Base-by-base conservation (phyloP, 2,797 vertebrate species). In the Liasis olivaceus region DNA sequence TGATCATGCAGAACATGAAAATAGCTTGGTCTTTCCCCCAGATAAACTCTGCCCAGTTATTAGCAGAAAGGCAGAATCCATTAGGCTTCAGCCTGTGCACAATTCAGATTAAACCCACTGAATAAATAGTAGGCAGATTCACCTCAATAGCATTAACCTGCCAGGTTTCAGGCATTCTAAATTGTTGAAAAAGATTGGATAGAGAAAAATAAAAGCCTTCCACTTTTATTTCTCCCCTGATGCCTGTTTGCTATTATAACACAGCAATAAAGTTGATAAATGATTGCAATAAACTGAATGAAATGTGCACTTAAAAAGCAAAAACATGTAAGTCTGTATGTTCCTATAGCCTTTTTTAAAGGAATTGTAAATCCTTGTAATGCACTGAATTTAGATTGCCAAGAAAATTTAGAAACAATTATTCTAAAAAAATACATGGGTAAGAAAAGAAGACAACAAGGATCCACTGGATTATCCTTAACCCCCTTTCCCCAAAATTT, bases 391-490 rank as follows among this genome's bases (percentile, higher is more conserved):
- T 47, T 87, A 28, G 56, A 17, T 87, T 90, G 72, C 47, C 15
- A 92, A 54, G 91, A 51, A 87, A 77, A 90, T 90, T 72, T 90
- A 62, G 8, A 93, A 93, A 22, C 84, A 90, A 69, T 90, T 90
- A 31, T 62, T 47, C 84, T n/a, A 63, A 63, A 93, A 42, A 63
- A 13, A 81, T 86, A 72, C 54, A 77, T 87, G n/a, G 2, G 31
- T 31, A 17, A 6, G 2, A 81, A 62, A 54, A 77, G 42, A 69
- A 31, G 22, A 72, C 2, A 66, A 42, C 20, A 81, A 47, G 47
- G 47, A 42, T 9, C 5, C 12, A 60, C 60, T 60, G 4, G 47
- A n/a, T 89, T 64, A 63, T 58, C 64, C 62, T 85, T n/a, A 69
- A 47, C 2, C 12, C 36, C 3, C 47, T 47, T 42, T 47, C 36